Base-by-base conservation (phyloP, 2,888 invertebrate species). In the Unio delphinus region DNA sequence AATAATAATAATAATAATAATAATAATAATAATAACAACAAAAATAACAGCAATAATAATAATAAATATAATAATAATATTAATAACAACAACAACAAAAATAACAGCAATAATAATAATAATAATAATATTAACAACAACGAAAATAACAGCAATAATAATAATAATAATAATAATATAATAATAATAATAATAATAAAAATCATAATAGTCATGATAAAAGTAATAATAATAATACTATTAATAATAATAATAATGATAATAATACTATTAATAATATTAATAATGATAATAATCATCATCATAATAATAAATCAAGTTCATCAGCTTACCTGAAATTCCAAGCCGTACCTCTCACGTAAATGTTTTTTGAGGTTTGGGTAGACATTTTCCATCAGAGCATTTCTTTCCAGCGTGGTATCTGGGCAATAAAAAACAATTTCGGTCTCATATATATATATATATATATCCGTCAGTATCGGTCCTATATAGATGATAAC, bases 361-460 rank as follows among this genome's bases (percentile, higher is more conserved):
- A 99, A 98, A 89, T 96, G 98, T 87, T 98, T 98, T 88, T 99
- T 99, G 78, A 99, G 93, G 87, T 95, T 94, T 0, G 99, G 99
- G 89, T 99, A 99, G 78, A 98, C 98, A 89, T 98, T 97, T 3
- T 98, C 96, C 98, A 99, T 99, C 72, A 99, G 89, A 0, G 97
- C 97, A 89, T 99, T 99, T 75, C 99, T 92, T 89, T 99, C 99
- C 94, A 98, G 95, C 0, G 97, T 96, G 0, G 98, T 99, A 88
- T 99, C 99, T 98, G 23, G 23, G 23, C 2, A 28, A 28, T 2
- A 28, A 28, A 28, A 4, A 28, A 4, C 28, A 28, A 28, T 28
- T 28, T 28, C 28, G 28, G 28, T 28, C 28, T 23, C 23, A 23
- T 23, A 23, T 23, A 23, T 23, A 23, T 23, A 23, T 23, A 23